These are phyloP conservation scores for Choloepus didactylus DNA, from an alignment of 2,797 vertebrate species.

Conservation along the genomic window DNA sequence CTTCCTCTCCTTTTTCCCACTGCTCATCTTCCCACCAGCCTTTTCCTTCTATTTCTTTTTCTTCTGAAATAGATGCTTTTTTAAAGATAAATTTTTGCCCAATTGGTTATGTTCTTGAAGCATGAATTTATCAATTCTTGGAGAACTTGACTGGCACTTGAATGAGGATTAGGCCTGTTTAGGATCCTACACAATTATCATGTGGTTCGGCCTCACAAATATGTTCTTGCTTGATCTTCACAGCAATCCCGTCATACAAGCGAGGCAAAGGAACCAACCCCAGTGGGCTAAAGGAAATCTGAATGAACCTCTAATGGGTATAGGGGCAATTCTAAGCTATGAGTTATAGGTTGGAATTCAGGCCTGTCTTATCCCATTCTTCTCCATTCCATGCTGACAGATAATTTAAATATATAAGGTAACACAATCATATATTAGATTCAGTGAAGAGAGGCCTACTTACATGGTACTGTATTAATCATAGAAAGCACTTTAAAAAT, in stretches of 20 bases:
- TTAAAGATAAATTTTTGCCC: slow-evolving; percentile 8
- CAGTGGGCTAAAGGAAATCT: not conserved
- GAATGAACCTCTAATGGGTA: not conserved
- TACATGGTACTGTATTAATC: slow-evolving; percentile 62
- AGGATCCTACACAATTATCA: not conserved
- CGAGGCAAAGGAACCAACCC: not conserved
- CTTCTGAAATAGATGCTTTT: not conserved
- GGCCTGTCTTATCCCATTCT: not conserved
- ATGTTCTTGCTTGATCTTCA: not conserved
- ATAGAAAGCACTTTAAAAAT: slow-evolving; percentile 63
- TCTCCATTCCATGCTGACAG: not conserved
- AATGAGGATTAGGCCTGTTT: not conserved
- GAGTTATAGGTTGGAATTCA: not conserved
- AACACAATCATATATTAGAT: not conserved
- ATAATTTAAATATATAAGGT: slow-evolving; percentile 33
- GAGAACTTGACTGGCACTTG: not conserved
- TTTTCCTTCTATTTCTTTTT: not conserved
- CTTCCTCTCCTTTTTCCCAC: not conserved
- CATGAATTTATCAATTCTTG: not conserved
- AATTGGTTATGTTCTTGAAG: not conserved
- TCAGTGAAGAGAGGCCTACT: not conserved
- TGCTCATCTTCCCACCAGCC: not conserved
- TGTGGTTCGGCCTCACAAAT: not conserved
- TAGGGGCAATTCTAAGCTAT: not conserved
- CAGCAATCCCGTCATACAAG: not conserved